These are phyloP conservation scores for Myotis yumanensis DNA, from an alignment of 2,113 vertebrate genomes.

Conservation along the genomic window DNA sequence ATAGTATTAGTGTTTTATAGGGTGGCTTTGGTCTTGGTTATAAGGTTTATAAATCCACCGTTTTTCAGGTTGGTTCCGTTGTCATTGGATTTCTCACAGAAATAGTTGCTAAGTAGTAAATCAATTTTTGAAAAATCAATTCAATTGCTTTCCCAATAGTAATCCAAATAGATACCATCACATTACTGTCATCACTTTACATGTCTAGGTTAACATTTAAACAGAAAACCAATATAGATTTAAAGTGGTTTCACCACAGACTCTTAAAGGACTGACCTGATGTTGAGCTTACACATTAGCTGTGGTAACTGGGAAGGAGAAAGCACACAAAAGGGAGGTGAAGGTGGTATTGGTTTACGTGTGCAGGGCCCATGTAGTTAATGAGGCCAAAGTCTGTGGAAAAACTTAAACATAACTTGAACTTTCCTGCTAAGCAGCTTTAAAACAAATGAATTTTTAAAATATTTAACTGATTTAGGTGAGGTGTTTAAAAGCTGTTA, in stretches of 20 bases:
- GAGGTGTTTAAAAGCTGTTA: not conserved
- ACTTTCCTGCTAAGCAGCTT: not conserved
- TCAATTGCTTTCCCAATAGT: not conserved
- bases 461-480: not conserved
- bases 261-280: not conserved
- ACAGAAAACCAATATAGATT: not conserved
- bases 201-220: not conserved
- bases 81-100: not conserved
- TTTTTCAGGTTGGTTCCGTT: slow-evolving; percentile 30
- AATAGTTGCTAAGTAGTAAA: not conserved
- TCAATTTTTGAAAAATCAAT: slow-evolving; percentile 15
- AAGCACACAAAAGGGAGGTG: not conserved
- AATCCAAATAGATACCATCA: not conserved
- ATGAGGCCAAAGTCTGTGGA: not conserved
- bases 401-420: slow-evolving; percentile 1
- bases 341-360: not conserved
- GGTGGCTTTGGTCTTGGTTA: not conserved
- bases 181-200: not conserved
- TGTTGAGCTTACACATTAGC: not conserved
- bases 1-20: not conserved
- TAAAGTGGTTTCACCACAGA: not conserved
- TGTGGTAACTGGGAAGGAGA: not conserved
- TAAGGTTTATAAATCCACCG: not conserved
- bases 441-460: not conserved
- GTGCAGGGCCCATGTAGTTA: not conserved